Conservation (phyloP, 2,113 vertebrate genomes). For the Leptobrachium leishanense region DNA sequence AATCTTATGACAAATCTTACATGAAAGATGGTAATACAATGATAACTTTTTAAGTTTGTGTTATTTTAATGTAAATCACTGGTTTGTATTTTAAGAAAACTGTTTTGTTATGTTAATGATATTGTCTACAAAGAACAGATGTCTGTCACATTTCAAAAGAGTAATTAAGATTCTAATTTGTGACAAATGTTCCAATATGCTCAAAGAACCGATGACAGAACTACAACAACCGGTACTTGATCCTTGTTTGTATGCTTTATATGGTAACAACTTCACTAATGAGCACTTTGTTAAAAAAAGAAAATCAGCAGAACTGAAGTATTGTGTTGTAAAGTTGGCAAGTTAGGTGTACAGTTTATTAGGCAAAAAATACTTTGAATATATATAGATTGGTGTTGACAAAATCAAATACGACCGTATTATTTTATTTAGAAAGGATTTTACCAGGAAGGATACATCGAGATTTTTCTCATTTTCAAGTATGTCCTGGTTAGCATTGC, state of each 20-base stretch:
- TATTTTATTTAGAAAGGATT: no score
- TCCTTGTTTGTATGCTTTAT: neutral
- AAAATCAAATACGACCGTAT: no score
- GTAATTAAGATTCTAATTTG: slow-evolving; percentile 30
- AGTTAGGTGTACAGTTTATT: no score
- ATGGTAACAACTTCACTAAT: no score
- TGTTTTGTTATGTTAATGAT: slow-evolving; percentile 27
- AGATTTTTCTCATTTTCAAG: no score
- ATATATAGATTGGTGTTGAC: no score
- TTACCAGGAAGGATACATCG: no score
- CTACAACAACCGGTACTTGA: neutral
- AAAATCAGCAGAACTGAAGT: no score
- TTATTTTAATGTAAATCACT: slow-evolving; percentile 9
- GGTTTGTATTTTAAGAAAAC: neutral
- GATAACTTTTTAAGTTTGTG: neutral
- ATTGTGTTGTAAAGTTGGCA: no score
- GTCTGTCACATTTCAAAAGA: slow-evolving; percentile 10
- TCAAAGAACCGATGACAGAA: neutral
- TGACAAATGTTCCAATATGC: neutral
- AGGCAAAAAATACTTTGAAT: no score
- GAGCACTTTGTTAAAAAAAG: no score
- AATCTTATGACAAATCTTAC: neutral
- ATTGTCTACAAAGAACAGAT: slow-evolving; percentile 19
- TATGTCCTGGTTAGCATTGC: no score
- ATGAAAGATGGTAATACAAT: neutral